These are phyloP conservation scores for Anguilla rostrata DNA, from an alignment of 2,113 vertebrate genomes.

Conservation along the genomic window DNA sequence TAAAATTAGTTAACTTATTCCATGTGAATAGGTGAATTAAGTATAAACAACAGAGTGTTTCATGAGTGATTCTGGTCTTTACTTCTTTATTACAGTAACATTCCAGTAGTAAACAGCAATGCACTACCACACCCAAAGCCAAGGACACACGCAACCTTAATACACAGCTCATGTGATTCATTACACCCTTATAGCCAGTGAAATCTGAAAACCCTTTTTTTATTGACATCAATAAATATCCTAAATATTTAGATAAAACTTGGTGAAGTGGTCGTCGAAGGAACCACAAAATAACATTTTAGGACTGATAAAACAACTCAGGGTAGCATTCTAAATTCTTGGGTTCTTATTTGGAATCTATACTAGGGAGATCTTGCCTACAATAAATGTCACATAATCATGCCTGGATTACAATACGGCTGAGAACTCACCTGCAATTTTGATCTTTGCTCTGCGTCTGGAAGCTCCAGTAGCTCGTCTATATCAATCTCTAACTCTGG, in stretches of 20 bases:
- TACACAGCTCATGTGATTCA: not conserved
- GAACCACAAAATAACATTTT: not conserved
- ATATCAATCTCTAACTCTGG: slow-evolving; percentile 91
- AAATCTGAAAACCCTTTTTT: too few relatives aligned
- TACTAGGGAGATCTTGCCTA: not conserved
- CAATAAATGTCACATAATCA: not conserved
- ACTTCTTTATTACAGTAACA: not conserved
- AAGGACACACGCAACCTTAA: not conserved
- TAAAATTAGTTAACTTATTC: not conserved
- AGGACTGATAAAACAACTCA: not conserved
- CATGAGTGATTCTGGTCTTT: not conserved
- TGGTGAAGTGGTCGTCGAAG: not conserved
- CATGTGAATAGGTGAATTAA: not conserved
- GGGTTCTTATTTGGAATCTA: not conserved
- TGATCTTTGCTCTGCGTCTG: slow-evolving; percentile 83
- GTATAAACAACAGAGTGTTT: not conserved
- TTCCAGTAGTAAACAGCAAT: too few relatives aligned
- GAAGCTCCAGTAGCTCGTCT: slow-evolving; percentile 88
- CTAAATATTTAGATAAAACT: not conserved
- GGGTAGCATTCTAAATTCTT: not conserved
- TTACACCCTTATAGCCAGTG: too few relatives aligned
- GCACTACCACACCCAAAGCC: not conserved
- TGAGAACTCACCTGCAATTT: slow-evolving; percentile 76
- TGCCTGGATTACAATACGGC: not conserved
- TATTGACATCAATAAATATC: not conserved